Base-by-base conservation (phyloP, 2,113 vertebrate genomes). In the Thermophis baileyi region DNA sequence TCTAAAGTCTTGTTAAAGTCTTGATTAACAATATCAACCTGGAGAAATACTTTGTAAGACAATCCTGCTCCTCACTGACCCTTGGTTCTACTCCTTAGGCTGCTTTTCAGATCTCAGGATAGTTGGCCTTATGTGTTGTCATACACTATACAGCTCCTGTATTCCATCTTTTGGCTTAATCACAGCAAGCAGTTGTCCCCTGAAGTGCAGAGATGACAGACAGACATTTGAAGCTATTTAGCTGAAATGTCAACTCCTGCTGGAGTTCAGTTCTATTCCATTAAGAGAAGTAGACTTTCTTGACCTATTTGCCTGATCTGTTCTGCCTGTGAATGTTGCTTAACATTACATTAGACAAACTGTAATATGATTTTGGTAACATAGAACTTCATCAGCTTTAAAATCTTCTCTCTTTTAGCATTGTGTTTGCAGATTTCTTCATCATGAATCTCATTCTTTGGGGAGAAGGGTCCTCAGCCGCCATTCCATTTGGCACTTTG, bases 401-500 rank as follows among this genome's bases (percentile, higher is more conserved):
- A 94, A 89, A 96, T 90, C 69, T 92, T 95, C n/a, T 97, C 20
- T 97, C 95, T 97, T 97, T 90, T 95, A 99, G 99, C 87, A 99
- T 99, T 92, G 99, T 99, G 20, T 99, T 99, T 98, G 99, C 98
- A 0, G 99, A 99, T 97, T 99, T 99, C 97, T 99, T 99, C 94
- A 97, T 99, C 96, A 99, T 99, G 99, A 99, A 99, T 95, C 98
- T 99, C 92, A 99, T 99, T 96, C 98, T 99, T 40, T 99, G 99
- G 99, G 99, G 98, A 94, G 99, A 99, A 97, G 99, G 99, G 11
- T 99, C 99, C 74, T 99, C 99, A 25, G 99, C 99, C 47, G 99
- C 99, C 40, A 98, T 99, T 96, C 99, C 99, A 0, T 99, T 99
- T 50, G 99, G 99, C 49, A 99, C 99, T 16, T 93, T 99, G 94